Evolutionary conservation across 2,888 invertebrate genomes (phyloP).

Genomic region (Scaptomyza reducta): DNA sequence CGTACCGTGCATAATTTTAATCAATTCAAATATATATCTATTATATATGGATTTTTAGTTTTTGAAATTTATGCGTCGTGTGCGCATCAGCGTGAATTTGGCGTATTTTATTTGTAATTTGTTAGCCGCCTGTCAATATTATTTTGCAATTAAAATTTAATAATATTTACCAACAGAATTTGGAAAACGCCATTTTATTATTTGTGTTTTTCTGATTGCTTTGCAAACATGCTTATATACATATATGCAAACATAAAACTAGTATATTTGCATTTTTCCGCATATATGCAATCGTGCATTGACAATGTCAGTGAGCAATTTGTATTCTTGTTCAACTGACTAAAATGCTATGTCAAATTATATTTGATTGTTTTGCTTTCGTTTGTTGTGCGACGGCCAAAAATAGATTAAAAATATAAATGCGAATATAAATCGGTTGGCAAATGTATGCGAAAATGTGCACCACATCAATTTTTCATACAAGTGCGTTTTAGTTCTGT

Average conservation of each 20-base stretch:
- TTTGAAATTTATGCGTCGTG: conserved; percentile 19
- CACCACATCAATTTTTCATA: conserved; percentile 7
- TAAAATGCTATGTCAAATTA: conserved; percentile 36
- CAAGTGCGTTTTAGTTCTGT: conserved; percentile 4
- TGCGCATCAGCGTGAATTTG: conserved; percentile 36
- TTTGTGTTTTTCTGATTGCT: conserved; percentile 23
- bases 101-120: conserved; percentile 70
- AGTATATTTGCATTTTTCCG: conserved; percentile 9
- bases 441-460: conserved; percentile 1
- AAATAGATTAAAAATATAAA: conserved; percentile 26
- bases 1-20: conserved; percentile 19
- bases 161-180: conserved; percentile 44
- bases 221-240: neutral
- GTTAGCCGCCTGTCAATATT: conserved; percentile 69
- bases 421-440: conserved; percentile 23
- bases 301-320: conserved; percentile 30
- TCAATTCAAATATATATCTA: neutral
- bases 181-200: conserved; percentile 24
- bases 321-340: conserved; percentile 16
- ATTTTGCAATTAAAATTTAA: conserved; percentile 75
- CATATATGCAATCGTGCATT: conserved; percentile 17
- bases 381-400: conserved; percentile 2
- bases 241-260: neutral
- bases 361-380: conserved; percentile 25
- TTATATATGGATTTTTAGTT: conserved; percentile 1